Evolutionary conservation across 2,888 invertebrate species (phyloP), one percentile per base, ranked within the genome.

Genomic region (Hipparchia sbordonii): DNA sequence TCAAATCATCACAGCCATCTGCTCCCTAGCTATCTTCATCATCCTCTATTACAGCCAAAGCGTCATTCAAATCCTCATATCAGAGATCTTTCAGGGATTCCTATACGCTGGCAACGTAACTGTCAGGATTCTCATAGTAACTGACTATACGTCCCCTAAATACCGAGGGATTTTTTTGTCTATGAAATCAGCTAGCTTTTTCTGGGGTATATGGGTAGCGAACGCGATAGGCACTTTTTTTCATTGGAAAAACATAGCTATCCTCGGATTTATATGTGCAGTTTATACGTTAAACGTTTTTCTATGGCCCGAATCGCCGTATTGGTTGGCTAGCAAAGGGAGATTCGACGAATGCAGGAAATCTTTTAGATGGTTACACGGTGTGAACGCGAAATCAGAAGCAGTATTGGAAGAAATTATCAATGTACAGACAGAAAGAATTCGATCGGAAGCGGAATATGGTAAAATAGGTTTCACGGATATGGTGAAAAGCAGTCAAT

Each of bases 261-360:
- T 82, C 33, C 13, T 82, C 0, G 81, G 81, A 4, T 72, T 71
- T 52, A 12, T 59, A 6, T 72, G 73, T 12, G 61, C 73, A 0
- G 39, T 65, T n/a, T 76, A 76, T 46, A 72, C 73, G 0, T 68
- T 77, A 6, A 70, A 66, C 0, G 71, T 71, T 4, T 61, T 76
- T 0, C 1, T 62, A 2, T 77, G 76, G 74, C 76, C 72, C 2
- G 77, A 77, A 45, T 76, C 77, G 78, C 88, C 87, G 0, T 82
- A 84, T 54, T 88, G 88, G 87, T 77, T 88, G 7, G 87, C 87
- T 8, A 82, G 85, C 76, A 85, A 83, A 70, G 84, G 85, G 13
- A 81, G 82, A 54, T 87, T 83, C 39, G 83, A 85, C 0, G 85
- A 86, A 72, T 84, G 87, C 71, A 82, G 81, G 2, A 73, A 72